These are phyloP conservation scores for Meles meles DNA, from an alignment of 2,113 vertebrate genomes.

Conservation along the genomic window DNA sequence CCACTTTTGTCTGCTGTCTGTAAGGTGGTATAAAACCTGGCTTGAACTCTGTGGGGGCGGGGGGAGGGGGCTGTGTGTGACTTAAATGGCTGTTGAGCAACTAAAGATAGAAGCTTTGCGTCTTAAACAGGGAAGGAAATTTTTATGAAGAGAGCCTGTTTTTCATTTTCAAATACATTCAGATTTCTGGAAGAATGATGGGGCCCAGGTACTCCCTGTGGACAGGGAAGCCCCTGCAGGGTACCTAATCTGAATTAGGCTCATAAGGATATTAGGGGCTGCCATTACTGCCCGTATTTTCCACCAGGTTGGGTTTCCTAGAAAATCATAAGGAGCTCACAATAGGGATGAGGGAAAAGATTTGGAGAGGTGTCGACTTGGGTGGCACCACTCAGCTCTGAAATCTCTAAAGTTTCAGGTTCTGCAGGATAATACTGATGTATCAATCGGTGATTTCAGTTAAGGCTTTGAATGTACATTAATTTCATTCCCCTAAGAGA, in stretches of 20 bases:
- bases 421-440: not conserved
- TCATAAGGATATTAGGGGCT: not conserved
- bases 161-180: not conserved
- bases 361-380: not conserved
- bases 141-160: not conserved
- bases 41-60: not conserved
- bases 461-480: not conserved
- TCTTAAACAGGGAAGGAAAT: not conserved
- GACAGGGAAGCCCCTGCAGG: not conserved
- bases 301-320: not conserved
- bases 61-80: not conserved
- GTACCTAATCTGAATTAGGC: not conserved
- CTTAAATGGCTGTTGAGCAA: not conserved
- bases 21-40: not conserved
- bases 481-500: not conserved
- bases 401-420: not conserved
- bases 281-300: not conserved
- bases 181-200: not conserved
- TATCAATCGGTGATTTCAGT: not conserved
- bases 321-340: not conserved
- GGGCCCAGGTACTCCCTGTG: not conserved
- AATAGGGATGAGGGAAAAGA: not conserved
- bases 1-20: not conserved
- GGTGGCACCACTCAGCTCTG: not conserved
- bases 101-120: not conserved